These are phyloP conservation scores for Arothron firmamentum DNA, from an alignment of 2,113 vertebrate genomes.

Conservation along the genomic window DNA sequence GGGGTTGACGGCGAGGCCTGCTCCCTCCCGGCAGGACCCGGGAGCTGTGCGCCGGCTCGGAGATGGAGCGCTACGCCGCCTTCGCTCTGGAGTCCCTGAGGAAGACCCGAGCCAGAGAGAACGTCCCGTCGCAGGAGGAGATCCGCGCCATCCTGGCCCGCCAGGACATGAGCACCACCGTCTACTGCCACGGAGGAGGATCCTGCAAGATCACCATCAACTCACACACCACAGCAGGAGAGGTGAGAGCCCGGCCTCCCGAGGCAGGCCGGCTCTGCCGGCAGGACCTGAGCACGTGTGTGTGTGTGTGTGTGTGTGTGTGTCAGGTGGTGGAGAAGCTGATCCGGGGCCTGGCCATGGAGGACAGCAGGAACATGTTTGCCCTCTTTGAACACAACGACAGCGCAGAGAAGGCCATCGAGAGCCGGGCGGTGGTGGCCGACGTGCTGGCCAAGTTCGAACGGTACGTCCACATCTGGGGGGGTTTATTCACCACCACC, in stretches of 20 bases:
- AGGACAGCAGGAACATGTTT: conserved; percentile 97
- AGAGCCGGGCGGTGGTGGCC: conserved; percentile 89
- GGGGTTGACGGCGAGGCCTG: too few species aligned
- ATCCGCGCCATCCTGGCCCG: conserved; percentile 85
- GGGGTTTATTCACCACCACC: neutral
- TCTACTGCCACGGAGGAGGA: conserved; percentile 94
- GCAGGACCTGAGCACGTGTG: too few species aligned
- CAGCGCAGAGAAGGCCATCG: conserved; percentile 86
- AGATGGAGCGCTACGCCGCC: conserved; percentile 88
- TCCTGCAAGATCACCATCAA: conserved; percentile 96
- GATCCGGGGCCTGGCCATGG: conserved; percentile 93
- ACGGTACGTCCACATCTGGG: conserved; percentile 68
- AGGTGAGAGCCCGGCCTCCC: too few species aligned
- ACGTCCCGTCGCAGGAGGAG: conserved; percentile 90
- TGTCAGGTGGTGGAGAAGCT: conserved; percentile 95
- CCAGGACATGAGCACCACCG: conserved; percentile 91
- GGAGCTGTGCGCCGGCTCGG: conserved; percentile 85
- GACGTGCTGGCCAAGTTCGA: conserved; percentile 96
- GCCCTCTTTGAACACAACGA: conserved; percentile 93
- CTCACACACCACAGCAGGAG: conserved; percentile 94
- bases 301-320: conserved; percentile 4
- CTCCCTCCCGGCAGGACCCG: conserved; percentile 74
- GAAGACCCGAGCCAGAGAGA: conserved; percentile 87
- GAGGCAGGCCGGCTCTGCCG: too few species aligned
- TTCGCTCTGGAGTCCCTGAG: conserved; percentile 87